Base-by-base conservation (phyloP, 1,140 invertebrate genomes). In the Venturia canescens region DNA sequence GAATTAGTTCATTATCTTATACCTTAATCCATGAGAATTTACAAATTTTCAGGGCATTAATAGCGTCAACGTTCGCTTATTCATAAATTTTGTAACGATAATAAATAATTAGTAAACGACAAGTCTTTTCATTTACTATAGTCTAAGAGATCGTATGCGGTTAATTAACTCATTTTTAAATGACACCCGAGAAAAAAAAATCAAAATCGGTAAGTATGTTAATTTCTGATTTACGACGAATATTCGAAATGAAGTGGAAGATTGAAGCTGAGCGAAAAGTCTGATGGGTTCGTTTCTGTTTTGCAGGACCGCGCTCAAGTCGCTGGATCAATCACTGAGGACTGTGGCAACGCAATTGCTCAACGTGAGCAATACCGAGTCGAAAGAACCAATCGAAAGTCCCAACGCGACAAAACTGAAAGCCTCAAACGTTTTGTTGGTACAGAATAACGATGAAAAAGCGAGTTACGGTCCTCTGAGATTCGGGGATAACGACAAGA, bases 281-380 rank as follows among this genome's bases (percentile, higher is more conserved):
- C 74, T 76, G 15, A 76, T n/a, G 53, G 80, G 50, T 75, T 48
- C 21, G 27, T 63, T 29, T 78, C 60, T 84, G 23, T 44, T 84
- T 80, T 85, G 4, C 83, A 86, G 85, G 29, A 15, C 85, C n/a
- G 77, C 83, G 15, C 29, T 89, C n/a, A 91, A 90, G 67, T 27
- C 82, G 87, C 71, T 92, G 74, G 89, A 92, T 57, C 87, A 91
- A 34, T 91, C 91, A 0, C 34, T 92, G 53, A 87, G 90, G 77
- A 91, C 89, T 6, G 88, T 92, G 18, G 88, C 90, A 18, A 92
- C 90, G 0, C 91, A 92, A 50, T 78, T 92, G 11, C 69, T 92
- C 7, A 92, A 92, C 74, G 85, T 87, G 4, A 87, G 89, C 6
- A 84, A 57, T 11, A 63, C 86, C 0, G 83, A 85, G 0, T 7